These are phyloP conservation scores for Anableps anableps DNA, from an alignment of 2,797 vertebrate genomes.

Conservation along the genomic window DNA sequence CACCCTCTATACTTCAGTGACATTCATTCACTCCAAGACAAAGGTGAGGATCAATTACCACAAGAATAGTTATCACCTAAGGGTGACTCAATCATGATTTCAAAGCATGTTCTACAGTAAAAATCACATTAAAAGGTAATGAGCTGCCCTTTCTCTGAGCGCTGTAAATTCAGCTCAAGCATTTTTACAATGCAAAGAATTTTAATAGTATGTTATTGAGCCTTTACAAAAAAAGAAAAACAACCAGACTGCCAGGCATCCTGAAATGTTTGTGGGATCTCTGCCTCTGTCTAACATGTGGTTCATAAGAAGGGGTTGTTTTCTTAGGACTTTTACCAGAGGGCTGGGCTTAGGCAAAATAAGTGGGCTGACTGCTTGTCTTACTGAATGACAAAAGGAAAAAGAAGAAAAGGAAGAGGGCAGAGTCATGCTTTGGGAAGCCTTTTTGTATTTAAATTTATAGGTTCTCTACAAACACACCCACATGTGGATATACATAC, in stretches of 20 bases:
- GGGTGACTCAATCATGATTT: slow-evolving; percentile 26
- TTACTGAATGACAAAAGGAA: slow-evolving; percentile 47
- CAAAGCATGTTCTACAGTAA: not conserved
- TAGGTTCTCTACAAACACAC: slow-evolving; percentile 68
- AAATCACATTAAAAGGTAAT: not conserved
- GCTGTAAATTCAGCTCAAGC: slow-evolving; percentile 39
- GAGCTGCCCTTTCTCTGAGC: slow-evolving; percentile 22
- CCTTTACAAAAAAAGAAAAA: slow-evolving; percentile 23
- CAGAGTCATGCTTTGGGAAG: slow-evolving; percentile 40
- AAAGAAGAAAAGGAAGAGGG: slow-evolving; percentile 21
- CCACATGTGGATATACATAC: slow-evolving; percentile 38
- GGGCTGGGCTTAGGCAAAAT: slow-evolving; percentile 53
- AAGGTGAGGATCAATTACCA: slow-evolving; percentile 26
- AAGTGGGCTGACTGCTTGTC: slow-evolving; percentile 51
- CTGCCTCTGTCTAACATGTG: slow-evolving; percentile 59
- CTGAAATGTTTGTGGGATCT: slow-evolving; percentile 69
- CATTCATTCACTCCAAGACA: slow-evolving; percentile 34
- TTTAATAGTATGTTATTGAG: slow-evolving; percentile 71
- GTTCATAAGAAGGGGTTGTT: slow-evolving; percentile 58
- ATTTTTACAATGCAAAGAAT: slow-evolving; percentile 67
- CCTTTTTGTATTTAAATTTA: slow-evolving; percentile 68
- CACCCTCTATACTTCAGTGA: slow-evolving; percentile 18
- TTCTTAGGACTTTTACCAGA: slow-evolving; percentile 66
- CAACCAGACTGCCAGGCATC: slow-evolving; percentile 52
- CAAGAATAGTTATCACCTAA: slow-evolving; percentile 17